Evolutionary conservation across 2,888 invertebrate genomes (phyloP).

Genomic region (Athrips mouffetella): DNA sequence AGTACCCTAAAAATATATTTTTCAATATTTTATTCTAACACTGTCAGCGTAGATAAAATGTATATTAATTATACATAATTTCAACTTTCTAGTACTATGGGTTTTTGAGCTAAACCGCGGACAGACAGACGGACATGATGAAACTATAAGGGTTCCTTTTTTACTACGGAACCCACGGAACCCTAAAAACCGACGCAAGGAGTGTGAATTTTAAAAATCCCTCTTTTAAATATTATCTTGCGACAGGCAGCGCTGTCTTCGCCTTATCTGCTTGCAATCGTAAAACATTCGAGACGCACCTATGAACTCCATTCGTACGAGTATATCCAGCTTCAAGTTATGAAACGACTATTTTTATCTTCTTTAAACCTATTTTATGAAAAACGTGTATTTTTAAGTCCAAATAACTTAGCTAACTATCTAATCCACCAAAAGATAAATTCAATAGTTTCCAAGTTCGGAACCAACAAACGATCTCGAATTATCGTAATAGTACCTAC

Average conservation of each 20-base stretch:
- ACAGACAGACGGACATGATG: no score
- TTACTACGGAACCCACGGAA: no score
- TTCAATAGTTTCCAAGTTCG: background rate
- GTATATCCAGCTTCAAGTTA: no score
- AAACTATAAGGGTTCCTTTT: no score
- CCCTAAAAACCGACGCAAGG: no score
- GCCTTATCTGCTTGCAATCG: slow-evolving; percentile 27
- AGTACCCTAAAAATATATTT: no score
- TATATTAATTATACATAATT: background rate
- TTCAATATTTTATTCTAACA: no score
- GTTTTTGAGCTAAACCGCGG: no score
- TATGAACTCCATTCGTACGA: background rate
- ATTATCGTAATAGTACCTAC: background rate
- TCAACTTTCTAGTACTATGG: no score
- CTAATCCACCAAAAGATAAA: background rate
- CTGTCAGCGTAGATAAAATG: no score
- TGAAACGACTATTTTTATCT: no score
- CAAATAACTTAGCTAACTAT: background rate
- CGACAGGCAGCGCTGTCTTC: slow-evolving; percentile 24
- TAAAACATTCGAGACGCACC: slow-evolving; percentile 22
- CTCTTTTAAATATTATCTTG: slow-evolving; percentile 21
- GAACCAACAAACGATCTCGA: background rate
- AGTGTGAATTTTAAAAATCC: slow-evolving; percentile 20
- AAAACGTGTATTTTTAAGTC: background rate
- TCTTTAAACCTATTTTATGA: background rate